Percentiles rank a stretch among this genome's conserved stretches.
These are phyloP conservation scores for Tragelaphus strepsiceros DNA, from an alignment of 2,113 vertebrate species.

Conservation along the genomic window DNA sequence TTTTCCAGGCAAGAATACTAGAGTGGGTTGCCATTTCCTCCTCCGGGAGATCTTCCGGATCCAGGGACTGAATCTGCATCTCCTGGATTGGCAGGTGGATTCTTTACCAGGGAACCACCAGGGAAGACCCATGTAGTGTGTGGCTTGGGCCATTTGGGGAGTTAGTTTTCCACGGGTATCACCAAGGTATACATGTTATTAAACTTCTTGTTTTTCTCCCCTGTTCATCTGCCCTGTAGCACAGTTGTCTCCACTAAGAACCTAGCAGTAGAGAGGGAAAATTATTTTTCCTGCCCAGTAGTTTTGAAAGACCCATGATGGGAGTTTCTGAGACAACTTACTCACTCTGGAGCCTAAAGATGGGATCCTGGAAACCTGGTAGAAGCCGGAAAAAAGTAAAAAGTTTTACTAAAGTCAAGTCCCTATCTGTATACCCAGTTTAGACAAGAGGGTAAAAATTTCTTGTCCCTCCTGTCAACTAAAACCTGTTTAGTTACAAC, in stretches of 20 bases:
- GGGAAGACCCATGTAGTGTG: background rate
- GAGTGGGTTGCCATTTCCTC: background rate
- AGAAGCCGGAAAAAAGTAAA: background rate
- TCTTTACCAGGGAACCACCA: background rate
- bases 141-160: background rate
- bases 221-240: background rate
- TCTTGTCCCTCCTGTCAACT: background rate
- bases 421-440: background rate
- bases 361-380: background rate
- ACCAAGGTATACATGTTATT: background rate
- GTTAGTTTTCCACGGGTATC: background rate
- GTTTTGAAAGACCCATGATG: background rate
- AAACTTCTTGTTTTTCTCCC: background rate
- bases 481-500: background rate
- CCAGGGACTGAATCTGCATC: background rate
- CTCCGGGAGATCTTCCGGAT: background rate
- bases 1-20: background rate
- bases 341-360: background rate
- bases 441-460: background rate
- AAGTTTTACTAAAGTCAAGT: background rate
- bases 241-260: background rate
- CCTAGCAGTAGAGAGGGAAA: background rate
- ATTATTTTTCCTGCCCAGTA: background rate
- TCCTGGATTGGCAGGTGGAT: background rate
- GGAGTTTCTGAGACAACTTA: background rate